Conservation (phyloP, 2,888 invertebrate species). For the Drosophila quinaria region DNA sequence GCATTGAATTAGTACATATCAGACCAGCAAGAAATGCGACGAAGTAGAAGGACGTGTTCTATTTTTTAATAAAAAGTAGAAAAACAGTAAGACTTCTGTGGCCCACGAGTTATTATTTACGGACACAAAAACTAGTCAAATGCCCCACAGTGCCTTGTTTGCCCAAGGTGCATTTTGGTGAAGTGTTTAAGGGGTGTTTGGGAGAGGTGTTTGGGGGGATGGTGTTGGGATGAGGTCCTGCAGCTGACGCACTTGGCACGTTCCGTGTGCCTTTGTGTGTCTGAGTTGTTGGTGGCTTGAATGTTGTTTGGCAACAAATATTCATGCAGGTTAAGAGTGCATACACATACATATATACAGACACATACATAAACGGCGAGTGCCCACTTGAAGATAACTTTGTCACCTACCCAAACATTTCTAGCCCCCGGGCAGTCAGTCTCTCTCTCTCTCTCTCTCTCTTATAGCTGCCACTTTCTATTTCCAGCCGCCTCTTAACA, state of each 20-base stretch:
- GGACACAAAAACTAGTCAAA: too few species aligned
- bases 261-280: conserved; percentile 63
- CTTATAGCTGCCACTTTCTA: too few species aligned
- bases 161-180: conserved; percentile 64
- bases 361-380: conserved; percentile 39
- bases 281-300: conserved; percentile 17
- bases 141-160: conserved; percentile 50
- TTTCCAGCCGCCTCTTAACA: conserved; percentile 13
- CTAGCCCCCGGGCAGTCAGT: conserved; percentile 33
- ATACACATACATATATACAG: conserved; percentile 21
- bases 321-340: neutral
- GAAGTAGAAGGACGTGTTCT: too few species aligned
- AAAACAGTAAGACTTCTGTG: too few species aligned
- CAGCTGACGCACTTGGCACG: conserved; percentile 74
- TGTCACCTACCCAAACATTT: conserved; percentile 59
- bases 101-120: too few species aligned
- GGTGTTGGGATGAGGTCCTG: conserved; percentile 46
- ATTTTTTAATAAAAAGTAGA: too few species aligned
- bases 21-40: too few species aligned
- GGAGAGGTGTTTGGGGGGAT: neutral
- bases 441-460: conserved; percentile 9
- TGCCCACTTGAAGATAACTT: conserved; percentile 77
- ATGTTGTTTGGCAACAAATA: conserved; percentile 67
- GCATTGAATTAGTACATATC: too few species aligned
- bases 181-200: conserved; percentile 33